Evolutionary conservation across 30 jellyfish, hydroid and myxozoan species (phyloP).

Genomic region (Turritopsis dohrnii): DNA sequence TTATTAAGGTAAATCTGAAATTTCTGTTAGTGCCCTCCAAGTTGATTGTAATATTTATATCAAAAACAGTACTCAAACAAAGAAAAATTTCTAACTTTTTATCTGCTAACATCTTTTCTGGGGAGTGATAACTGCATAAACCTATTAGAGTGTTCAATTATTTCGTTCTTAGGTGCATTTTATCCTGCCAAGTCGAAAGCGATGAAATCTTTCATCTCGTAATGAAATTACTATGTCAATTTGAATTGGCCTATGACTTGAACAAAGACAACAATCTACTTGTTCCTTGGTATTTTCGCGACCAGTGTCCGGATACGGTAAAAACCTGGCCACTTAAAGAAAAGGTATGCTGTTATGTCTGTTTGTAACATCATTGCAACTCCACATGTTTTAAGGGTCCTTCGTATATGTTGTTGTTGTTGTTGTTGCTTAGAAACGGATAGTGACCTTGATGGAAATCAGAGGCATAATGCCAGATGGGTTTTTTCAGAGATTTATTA

Average conservation of each 20-base stretch:
- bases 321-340: background rate
- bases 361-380: background rate
- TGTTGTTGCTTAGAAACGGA: background rate
- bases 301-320: constrained; percentile 27
- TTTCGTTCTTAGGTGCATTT: constrained; percentile 51
- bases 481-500: constrained; percentile 12
- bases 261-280: constrained; percentile 21
- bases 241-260: constrained; percentile 34
- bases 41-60: too few relatives aligned
- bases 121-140: too few relatives aligned
- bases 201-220: constrained; percentile 20
- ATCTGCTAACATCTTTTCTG: too few relatives aligned
- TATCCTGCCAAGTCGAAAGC: constrained; percentile 16
- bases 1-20: constrained; percentile 43
- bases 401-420: background rate
- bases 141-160: too few relatives aligned
- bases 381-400: too few relatives aligned
- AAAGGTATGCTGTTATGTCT: background rate
- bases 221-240: constrained; percentile 38
- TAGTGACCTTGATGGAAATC: background rate
- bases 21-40: background rate
- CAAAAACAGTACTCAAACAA: too few relatives aligned
- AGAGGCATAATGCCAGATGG: constrained; percentile 16
- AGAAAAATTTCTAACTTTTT: too few relatives aligned
- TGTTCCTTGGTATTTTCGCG: constrained; percentile 57